Base-by-base conservation (phyloP, 2,113 vertebrate species). In the Dromas ardeola region DNA sequence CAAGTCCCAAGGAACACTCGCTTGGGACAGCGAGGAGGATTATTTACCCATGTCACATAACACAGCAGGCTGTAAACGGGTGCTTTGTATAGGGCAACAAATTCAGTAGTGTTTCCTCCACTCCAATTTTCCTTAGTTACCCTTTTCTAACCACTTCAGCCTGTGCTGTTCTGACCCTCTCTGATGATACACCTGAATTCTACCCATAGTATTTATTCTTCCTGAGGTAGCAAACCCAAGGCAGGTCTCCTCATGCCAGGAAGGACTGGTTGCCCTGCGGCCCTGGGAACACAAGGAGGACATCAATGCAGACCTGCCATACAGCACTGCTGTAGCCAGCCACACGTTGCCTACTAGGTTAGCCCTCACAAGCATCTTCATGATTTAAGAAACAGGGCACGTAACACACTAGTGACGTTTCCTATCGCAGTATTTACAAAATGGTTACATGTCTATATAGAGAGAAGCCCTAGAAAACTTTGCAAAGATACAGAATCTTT, bases 221-320 rank as follows among this genome's bases (percentile, higher is more conserved):
- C 26, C 3, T 0, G 0, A 66, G 66, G 52, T 22, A 38, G 20
- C 53, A 62, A 69, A 25, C 10, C 30, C 22, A 0, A 1, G 42
- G 50, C 56, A 85, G 13, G 11, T 71, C 18, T 70, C 34, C 34
- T 67, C 30, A 4, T 18, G 21, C 22, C 71, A 23, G 59, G 66
- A 71, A 73, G 42, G 8, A 6, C 40, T 23, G n/a, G 15, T n/a
- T 69, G 32, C 42, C 38, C 62, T 38, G 56, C 14, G 88, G 85
- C 40, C 26, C 26, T 50, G 67, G 43, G 43, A 88, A 62, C 29
- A 32, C 0, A 0, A 87, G 56, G 42, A 81, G 43, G 71, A 40
- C 30, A 40, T 47, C 12, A 36, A 0, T 6, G 55, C 53, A 69
- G 73, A 50, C 11, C 70, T 81, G 55, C 14, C 40, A 36, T 5